A percentile compares a stretch with the other conserved stretches of the same genome.
Conservation (phyloP, 2,113 vertebrate species). For the Brevimyrus niger region DNA sequence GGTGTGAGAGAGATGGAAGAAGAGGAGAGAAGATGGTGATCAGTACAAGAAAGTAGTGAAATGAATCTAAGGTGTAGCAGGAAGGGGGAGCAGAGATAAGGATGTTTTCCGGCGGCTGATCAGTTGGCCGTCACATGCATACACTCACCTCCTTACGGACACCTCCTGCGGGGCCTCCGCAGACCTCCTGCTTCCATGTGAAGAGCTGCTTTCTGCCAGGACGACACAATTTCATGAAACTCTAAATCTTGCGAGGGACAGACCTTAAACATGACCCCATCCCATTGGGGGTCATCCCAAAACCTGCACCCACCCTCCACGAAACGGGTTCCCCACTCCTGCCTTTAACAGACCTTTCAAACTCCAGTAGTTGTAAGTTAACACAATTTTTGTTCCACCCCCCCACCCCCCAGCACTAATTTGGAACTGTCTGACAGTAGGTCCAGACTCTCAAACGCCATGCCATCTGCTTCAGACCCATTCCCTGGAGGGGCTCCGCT, state of each 20-base stretch:
- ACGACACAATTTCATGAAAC: neutral
- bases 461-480: neutral
- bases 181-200: neutral
- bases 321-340: no score
- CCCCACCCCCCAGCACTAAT: neutral
- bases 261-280: no score
- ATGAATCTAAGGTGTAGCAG: neutral
- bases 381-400: neutral
- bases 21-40: neutral
- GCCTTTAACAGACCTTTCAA: neutral
- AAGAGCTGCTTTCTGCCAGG: neutral
- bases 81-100: neutral
- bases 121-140: neutral
- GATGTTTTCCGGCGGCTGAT: neutral
- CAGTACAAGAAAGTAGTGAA: neutral
- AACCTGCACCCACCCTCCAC: no score
- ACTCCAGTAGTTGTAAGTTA: neutral
- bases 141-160: neutral
- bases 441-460: neutral
- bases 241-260: neutral
- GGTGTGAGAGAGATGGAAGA: neutral
- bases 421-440: neutral
- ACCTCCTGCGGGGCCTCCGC: neutral
- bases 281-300: no score
- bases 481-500: neutral